Conservation (phyloP, 2,113 vertebrate genomes). For the Tragelaphus strepsiceros region DNA sequence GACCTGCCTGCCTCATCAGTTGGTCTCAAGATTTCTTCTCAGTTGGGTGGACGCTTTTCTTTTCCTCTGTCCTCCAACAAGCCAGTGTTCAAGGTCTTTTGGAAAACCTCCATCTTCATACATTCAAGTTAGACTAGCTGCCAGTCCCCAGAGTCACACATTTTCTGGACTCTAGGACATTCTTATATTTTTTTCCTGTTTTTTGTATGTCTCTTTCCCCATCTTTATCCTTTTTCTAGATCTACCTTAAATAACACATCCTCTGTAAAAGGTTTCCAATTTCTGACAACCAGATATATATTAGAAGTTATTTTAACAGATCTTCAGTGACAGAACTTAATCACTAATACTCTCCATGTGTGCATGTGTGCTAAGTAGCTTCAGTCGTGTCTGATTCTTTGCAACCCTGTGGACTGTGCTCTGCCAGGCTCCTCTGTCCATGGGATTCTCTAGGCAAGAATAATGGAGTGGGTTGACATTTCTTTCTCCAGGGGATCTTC, state of each 20-base stretch:
- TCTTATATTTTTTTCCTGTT: background rate
- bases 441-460: background rate
- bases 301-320: background rate
- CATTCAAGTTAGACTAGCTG: background rate
- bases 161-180: background rate
- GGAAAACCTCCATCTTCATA: background rate
- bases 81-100: background rate
- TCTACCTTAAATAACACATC: background rate
- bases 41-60: background rate
- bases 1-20: background rate
- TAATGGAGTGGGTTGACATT: background rate
- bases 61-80: background rate
- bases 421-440: background rate
- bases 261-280: background rate
- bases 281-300: background rate
- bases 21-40: background rate
- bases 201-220: background rate
- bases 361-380: background rate
- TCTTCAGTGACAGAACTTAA: background rate
- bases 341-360: background rate
- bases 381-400: fast-evolving
- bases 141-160: background rate
- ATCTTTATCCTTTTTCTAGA: background rate
- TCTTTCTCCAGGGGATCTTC: background rate
- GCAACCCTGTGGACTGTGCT: fast-evolving